phyloP scores from a whole-genome alignment of 2,113 vertebrate genomes.

The Sorex fumeus region DNA sequence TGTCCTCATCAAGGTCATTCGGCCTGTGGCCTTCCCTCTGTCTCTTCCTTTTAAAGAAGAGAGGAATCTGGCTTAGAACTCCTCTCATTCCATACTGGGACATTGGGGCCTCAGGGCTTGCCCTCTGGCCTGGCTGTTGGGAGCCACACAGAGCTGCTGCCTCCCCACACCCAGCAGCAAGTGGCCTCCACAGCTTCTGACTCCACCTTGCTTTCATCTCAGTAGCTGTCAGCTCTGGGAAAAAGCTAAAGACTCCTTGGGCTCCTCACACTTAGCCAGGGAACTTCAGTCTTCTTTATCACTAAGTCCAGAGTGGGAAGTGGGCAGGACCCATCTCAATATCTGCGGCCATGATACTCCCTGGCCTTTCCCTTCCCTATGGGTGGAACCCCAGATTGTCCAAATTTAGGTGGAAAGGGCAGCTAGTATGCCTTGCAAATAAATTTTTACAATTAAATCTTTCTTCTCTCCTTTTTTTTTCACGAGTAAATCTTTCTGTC shows the following conservation, averaged over 20 bases:
- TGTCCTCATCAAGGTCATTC: background rate
- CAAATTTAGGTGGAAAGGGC: background rate
- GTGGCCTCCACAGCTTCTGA: too few relatives aligned
- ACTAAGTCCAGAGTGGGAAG: background rate
- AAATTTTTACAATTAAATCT: background rate
- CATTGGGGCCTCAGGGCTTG: background rate
- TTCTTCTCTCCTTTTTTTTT: too few relatives aligned
- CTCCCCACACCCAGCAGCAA: too few relatives aligned
- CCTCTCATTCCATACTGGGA: fast-evolving
- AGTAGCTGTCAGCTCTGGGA: background rate
- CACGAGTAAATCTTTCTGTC: background rate
- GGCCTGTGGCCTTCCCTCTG: background rate
- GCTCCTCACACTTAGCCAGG: too few relatives aligned
- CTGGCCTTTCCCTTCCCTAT: background rate
- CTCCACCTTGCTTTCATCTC: background rate
- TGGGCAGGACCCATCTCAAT: background rate
- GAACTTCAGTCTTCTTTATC: too few relatives aligned
- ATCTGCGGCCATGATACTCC: background rate
- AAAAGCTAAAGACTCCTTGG: background rate
- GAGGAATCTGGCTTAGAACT: background rate
- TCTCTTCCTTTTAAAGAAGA: background rate
- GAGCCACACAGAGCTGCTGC: background rate
- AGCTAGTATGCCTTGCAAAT: background rate
- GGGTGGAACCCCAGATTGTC: background rate
- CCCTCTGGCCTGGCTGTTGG: background rate